Base-by-base conservation (phyloP, 2,113 vertebrate genomes). In the Neodon shergylaensis region DNA sequence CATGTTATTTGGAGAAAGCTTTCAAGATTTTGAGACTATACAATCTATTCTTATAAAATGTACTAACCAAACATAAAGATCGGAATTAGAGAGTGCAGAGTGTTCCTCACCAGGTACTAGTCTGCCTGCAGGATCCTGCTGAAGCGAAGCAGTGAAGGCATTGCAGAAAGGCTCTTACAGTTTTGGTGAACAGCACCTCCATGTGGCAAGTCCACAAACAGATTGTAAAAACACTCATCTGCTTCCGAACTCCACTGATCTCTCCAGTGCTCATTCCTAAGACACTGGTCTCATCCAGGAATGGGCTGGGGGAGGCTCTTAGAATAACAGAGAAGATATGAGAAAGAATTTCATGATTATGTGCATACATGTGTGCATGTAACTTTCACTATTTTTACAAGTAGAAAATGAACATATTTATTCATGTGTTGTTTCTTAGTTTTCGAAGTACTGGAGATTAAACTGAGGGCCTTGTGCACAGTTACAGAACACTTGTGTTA, bases 11-110 rank as follows among this genome's bases (percentile, higher is more conserved):
- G 70, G 61, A 93, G 74, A 44, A 77, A 28, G n/a, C 68, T 93
- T 88, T 91, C 36, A n/a, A 77, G 58, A 90, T 89, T 94, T 70
- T 94, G 77, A 97, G 88, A 91, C 42, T 88, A 72, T 61, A 36
- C 77, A 91, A 91, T 72, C 4, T 24, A 26, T 74, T 52, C 19
- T 66, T 87, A 79, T 83, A 78, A 89, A 85, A 44, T 42, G 5
- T 74, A 90, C 68, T 95, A 77, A 84, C 54, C 52, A 90, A 84
- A 76, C 54, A 87, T 49, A 66, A 95, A 93, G 84, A 63, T 94
- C 7, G 90, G 83, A 93, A 87, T 87, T 63, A 93, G 52, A 72
- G 36, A 70, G 31, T 31, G 36, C 28, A 92, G 13, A 94, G 13
- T 84, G 84, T 31, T 73, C 47, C 88, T 33, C 52, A 33, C 72